These are phyloP conservation scores for Drosophila barbarae DNA, from an alignment of 2,888 invertebrate genomes.

Conservation along the genomic window DNA sequence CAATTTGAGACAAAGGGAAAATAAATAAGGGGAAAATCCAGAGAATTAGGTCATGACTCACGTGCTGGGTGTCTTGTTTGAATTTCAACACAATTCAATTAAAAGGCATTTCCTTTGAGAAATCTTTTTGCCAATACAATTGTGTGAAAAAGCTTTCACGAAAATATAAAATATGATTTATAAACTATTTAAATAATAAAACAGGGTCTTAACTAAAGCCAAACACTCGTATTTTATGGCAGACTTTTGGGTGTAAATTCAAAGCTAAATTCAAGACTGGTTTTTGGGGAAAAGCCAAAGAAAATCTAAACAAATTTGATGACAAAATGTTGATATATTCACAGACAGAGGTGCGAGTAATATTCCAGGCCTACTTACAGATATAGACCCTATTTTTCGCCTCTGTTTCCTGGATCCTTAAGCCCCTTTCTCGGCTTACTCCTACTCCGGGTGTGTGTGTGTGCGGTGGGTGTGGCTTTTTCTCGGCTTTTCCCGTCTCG, in stretches of 20 bases:
- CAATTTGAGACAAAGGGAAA: slow-evolving; percentile 25
- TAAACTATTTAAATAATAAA: neutral
- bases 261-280: neutral
- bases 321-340: slow-evolving; percentile 57
- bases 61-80: neutral
- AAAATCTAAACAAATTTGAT: slow-evolving; percentile 32
- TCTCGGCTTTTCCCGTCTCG: slow-evolving; percentile 15
- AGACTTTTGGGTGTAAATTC: neutral
- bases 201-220: too few relatives aligned
- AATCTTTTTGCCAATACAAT: neutral
- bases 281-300: neutral
- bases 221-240: too few relatives aligned
- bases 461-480: neutral
- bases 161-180: neutral
- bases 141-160: neutral
- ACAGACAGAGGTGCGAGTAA: neutral
- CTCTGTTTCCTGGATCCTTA: slow-evolving; percentile 7
- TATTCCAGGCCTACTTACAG: slow-evolving; percentile 4
- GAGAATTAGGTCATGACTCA: slow-evolving; percentile 6
- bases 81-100: slow-evolving; percentile 5
- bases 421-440: slow-evolving; percentile 14
- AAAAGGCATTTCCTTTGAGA: neutral
- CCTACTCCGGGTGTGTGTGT: neutral
- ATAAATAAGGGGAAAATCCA: slow-evolving; percentile 15
- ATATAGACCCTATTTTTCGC: neutral